Evolutionary conservation across 1,140 invertebrate species (phyloP).

Genomic region (Sarcophaga peregrina): DNA sequence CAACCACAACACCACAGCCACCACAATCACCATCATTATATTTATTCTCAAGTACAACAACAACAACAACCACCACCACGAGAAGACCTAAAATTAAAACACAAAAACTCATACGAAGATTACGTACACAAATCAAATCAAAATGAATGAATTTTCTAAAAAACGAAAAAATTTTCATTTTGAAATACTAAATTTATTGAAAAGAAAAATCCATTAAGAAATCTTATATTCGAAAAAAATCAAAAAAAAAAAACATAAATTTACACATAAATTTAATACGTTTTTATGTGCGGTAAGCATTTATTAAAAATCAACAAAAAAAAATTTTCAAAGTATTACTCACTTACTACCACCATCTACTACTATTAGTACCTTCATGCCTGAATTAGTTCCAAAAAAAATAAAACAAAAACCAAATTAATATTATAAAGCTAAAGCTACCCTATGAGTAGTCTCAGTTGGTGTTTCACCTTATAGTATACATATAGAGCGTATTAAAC

Average conservation of each 20-base stretch:
- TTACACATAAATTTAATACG: background rate
- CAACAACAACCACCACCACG: conserved; percentile 55
- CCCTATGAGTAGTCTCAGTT: conserved; percentile 13
- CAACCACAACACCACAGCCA: conserved; percentile 30
- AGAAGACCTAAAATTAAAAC: conserved; percentile 61
- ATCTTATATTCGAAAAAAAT: too few species aligned
- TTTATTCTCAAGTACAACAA: conserved; percentile 16
- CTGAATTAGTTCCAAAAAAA: background rate
- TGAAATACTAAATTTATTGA: background rate
- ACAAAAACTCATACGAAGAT: conserved; percentile 63
- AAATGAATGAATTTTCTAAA: conserved; percentile 47
- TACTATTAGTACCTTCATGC: background rate
- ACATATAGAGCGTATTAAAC: too few species aligned
- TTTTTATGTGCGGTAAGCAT: conserved; percentile 34
- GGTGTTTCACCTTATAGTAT: too few species aligned
- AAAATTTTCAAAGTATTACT: too few species aligned
- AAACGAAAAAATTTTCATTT: too few species aligned
- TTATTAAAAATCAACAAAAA: background rate
- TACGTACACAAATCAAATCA: conserved; percentile 64
- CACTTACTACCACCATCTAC: too few species aligned
- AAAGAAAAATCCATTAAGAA: background rate
- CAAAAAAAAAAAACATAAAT: conserved; percentile 19
- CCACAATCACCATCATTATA: conserved; percentile 29
- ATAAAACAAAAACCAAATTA: background rate
- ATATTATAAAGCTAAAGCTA: background rate